Base-by-base conservation (phyloP, 2,797 vertebrate genomes). In the Hypotaenidia okinawae region DNA sequence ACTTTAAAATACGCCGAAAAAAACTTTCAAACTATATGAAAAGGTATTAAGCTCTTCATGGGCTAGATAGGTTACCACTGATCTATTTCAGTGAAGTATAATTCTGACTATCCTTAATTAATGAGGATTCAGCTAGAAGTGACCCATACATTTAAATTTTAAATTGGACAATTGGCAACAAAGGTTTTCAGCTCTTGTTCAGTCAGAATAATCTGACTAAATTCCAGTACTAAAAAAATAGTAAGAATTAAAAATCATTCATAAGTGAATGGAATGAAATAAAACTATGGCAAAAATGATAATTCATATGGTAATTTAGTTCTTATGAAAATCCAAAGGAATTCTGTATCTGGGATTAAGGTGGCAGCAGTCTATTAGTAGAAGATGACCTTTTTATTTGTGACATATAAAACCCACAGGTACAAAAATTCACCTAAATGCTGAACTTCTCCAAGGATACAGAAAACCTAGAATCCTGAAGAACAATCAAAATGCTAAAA, bases 21-120 rank as follows among this genome's bases (percentile, higher is more conserved):
- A 84, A 64, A 35, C 54, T 91, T 91, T 93, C 76, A 75, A 87
- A 84, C 39, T 69, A 27, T 37, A 80, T 33, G 59, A 93, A 91
- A 52, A 75, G 39, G 33, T 82, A 92, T 35, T 49, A 80, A 70
- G 14, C 45, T 64, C 23, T 70, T 91, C 37, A 68, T 21, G 32
- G 54, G 32, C 45, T 83, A 90, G 33, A 59, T 67, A 85, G n/a
- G 52, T 73, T 82, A 43, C 32, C n/a, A 27, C 37, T 41, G 54
- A 82, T 93, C 35, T 75, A 67, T 54, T 93, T 69, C 58, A 93
- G 72, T 75, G 54, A 66, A 79, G 30, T 73, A 45, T 63, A 85
- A 80, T 43, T 83, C 17, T 75, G 77, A 83, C 72, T 89, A 43
- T 32, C 62, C 21, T 58, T 83, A 90, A 91, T 77, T 93, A 78